A percentile compares a stretch with the other conserved stretches of the same genome.
Evolutionary conservation across 2,113 vertebrate species (phyloP).

Genomic region (Syngnathus scovelli): DNA sequence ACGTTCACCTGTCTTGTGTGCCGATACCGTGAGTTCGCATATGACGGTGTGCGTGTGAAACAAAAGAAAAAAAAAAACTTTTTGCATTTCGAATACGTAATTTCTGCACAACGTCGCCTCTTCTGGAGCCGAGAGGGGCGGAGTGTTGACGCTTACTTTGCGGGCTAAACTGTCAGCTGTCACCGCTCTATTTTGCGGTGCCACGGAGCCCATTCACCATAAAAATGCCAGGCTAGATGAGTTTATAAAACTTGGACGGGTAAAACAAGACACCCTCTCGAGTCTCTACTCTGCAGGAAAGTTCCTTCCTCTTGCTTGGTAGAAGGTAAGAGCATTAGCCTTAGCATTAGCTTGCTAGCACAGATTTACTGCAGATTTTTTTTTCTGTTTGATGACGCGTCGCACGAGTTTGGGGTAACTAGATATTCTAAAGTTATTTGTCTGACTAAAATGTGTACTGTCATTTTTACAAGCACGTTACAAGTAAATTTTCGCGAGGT

Average conservation of each 20-base stretch:
- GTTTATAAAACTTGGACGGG: neutral
- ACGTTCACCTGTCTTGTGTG: too few species aligned
- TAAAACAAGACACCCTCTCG: neutral
- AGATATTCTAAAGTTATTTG: neutral
- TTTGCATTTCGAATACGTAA: too few species aligned
- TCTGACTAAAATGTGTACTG: neutral
- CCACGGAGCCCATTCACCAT: neutral
- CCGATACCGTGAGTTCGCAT: too few species aligned
- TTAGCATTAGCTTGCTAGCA: conserved; percentile 35
- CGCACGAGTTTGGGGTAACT: conserved; percentile 8
- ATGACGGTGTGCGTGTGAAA: too few species aligned
- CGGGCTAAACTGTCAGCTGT: conserved; percentile 8
- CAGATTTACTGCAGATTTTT: conserved; percentile 29
- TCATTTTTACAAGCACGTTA: neutral
- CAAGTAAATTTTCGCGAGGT: neutral
- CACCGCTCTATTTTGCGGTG: neutral
- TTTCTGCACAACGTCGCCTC: neutral
- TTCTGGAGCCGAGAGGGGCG: neutral
- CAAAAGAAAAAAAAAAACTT: too few species aligned
- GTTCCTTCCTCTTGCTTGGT: neutral
- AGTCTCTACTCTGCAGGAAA: neutral
- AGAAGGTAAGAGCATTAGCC: conserved; percentile 22
- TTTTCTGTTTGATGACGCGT: conserved; percentile 30
- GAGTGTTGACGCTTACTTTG: conserved; percentile 16
- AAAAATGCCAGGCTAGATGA: neutral